These are phyloP conservation scores for Ypsolopha sequella DNA, from an alignment of 2,888 invertebrate species.

Conservation along the genomic window DNA sequence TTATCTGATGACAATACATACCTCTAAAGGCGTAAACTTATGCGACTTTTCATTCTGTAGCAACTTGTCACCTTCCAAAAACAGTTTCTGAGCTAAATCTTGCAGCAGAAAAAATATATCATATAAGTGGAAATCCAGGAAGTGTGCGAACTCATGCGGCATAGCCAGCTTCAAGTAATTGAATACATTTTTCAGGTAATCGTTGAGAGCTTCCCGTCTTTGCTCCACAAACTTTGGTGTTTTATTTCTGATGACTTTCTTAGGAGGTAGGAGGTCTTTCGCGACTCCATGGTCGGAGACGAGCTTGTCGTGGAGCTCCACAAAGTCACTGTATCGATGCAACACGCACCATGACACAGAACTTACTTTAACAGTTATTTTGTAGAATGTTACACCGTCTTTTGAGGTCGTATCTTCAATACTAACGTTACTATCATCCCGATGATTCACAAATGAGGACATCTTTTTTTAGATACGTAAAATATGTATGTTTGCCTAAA, in stretches of 20 bases:
- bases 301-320: constrained; percentile 87
- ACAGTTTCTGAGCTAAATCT: constrained; percentile 83
- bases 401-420: constrained; percentile 76
- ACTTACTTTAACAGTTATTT: constrained; percentile 78
- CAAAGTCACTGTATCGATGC: constrained; percentile 92
- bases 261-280: constrained; percentile 90
- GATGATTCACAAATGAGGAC: constrained; percentile 81
- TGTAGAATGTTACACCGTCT: constrained; percentile 79
- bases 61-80: constrained; percentile 79
- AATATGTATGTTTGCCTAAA: not conserved
- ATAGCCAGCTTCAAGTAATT: constrained; percentile 81
- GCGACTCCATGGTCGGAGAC: constrained; percentile 84
- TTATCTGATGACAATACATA: constrained; percentile 27
- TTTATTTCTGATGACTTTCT: constrained; percentile 92
- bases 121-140: constrained; percentile 90
- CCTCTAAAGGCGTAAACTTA: constrained; percentile 84
- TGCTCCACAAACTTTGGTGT: constrained; percentile 89
- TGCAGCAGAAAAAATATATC: constrained; percentile 90
- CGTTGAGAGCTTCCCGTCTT: constrained; percentile 82
- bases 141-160: constrained; percentile 85
- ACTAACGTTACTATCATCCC: constrained; percentile 74
- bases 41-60: constrained; percentile 74
- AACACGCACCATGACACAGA: constrained; percentile 84
- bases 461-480: constrained; percentile 43
- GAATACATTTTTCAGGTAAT: constrained; percentile 84